Evolutionary conservation across 2,113 vertebrate genomes (phyloP).

Genomic region (Sprattus sprattus): DNA sequence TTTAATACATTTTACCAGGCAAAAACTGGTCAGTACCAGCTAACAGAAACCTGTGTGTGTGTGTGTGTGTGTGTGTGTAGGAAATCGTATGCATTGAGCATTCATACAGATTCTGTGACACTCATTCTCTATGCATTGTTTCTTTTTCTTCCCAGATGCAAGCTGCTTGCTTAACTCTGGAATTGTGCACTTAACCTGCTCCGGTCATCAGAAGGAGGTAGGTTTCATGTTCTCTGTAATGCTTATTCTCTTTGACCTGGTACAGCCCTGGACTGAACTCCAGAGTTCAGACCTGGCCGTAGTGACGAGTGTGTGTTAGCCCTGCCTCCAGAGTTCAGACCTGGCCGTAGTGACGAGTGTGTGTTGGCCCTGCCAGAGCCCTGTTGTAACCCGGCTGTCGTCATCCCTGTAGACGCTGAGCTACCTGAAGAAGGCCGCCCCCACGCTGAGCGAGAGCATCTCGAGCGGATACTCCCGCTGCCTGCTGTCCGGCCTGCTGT

Average conservation of each 20-base stretch:
- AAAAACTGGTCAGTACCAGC: too few relatives aligned
- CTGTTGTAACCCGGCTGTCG: not conserved
- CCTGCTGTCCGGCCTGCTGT: conserved; percentile 88
- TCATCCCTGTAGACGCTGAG: conserved; percentile 77
- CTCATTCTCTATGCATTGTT: not conserved
- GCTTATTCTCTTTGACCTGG: not conserved
- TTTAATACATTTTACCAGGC: too few relatives aligned
- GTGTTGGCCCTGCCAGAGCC: not conserved
- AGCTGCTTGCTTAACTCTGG: conserved; percentile 87
- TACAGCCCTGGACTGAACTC: not conserved
- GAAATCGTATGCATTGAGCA: not conserved
- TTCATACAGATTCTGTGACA: not conserved
- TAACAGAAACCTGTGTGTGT: too few relatives aligned
- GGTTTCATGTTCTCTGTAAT: conserved; percentile 38
- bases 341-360: not conserved
- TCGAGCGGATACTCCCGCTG: conserved; percentile 84
- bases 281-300: not conserved
- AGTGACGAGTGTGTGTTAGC: not conserved
- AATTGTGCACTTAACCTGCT: conserved; percentile 87
- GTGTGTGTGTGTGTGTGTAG: not conserved
- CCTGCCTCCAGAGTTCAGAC: not conserved
- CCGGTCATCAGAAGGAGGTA: conserved; percentile 94
- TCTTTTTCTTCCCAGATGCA: conserved; percentile 74
- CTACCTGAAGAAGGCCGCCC: conserved; percentile 86
- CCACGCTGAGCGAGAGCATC: conserved; percentile 83